Evolutionary conservation across 2,888 invertebrate species (phyloP), one percentile per base, ranked within the genome.

Genomic region (Drosophila kuntzei): DNA sequence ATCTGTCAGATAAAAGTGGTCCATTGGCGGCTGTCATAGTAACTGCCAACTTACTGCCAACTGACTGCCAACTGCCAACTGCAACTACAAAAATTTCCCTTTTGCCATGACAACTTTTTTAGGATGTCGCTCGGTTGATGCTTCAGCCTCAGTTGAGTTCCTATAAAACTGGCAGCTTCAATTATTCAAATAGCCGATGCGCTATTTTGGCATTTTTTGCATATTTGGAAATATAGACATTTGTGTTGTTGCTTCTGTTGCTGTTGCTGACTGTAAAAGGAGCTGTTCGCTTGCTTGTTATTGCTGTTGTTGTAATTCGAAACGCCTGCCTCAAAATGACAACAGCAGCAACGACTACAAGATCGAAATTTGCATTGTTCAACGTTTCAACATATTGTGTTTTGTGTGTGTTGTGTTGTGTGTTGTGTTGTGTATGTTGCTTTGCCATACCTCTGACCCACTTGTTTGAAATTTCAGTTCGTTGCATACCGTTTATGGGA

Each of bases 161-260:
- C 25, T 41, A 18, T 39, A 36, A 36, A 62, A 20, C 39, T 53
- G 70, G 20, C 47, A 51, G 65, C 47, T 62, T 74, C 76, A 71
- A 63, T 66, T 75, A 75, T 75, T 75, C 76, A 71, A 75, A 75
- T 62, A 57, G 32, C 37, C 63, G 54, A 69, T 71, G 74, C 60
- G 74, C 64, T 76, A 53, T 75, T 73, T 80, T 72, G 73, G 67
- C 64, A 68, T 68, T 78, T 83, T 63, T 71, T 63, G 58, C 81
- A 72, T 79, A 81, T 81, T 85, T 82, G 85, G 85, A 74, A 72
- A 75, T 79, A 70, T 79, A 70, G 81, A 80, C 69, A 79, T 71
- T 54, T 49, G 49, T 41, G 79, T 66, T 46, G 29, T 46, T 46
- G 16, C 55, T 29, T 25, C 29, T 32, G 29, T 32, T 46, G 32